Conservation (phyloP, 1,140 invertebrate genomes). For the Euura saliciscinereae region DNA sequence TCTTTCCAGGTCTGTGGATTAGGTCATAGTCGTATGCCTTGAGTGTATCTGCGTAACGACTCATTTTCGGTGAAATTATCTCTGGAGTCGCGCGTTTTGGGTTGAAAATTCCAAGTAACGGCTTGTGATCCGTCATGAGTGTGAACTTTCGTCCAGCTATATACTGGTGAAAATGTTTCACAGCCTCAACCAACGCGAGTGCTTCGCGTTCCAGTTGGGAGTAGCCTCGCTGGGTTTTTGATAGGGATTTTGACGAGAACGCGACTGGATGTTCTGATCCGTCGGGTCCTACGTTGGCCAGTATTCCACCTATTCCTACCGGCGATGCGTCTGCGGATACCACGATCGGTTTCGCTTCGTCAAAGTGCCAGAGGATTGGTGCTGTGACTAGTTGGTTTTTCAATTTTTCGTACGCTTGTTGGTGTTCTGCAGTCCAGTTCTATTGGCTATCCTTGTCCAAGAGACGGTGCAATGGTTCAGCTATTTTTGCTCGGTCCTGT, state of each 20-base stretch:
- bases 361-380: slow-evolving; percentile 35
- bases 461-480: slow-evolving; percentile 36
- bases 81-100: slow-evolving; percentile 22
- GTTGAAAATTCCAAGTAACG: slow-evolving; percentile 41
- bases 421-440: slow-evolving; percentile 38
- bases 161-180: slow-evolving; percentile 50
- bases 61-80: background rate
- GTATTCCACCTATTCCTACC: slow-evolving; percentile 43
- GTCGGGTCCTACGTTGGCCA: slow-evolving; percentile 38
- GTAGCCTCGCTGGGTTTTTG: slow-evolving; percentile 53
- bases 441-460: slow-evolving; percentile 32
- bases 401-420: slow-evolving; percentile 37
- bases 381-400: slow-evolving; percentile 27
- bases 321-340: slow-evolving; percentile 44
- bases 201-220: slow-evolving; percentile 58
- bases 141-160: slow-evolving; percentile 49
- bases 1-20: slow-evolving; percentile 10
- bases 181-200: slow-evolving; percentile 47
- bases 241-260: slow-evolving; percentile 41
- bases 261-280: slow-evolving; percentile 40
- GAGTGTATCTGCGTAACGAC: background rate
- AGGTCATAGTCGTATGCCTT: slow-evolving; percentile 14
- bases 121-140: slow-evolving; percentile 54
- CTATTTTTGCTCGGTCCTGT: slow-evolving; percentile 37
- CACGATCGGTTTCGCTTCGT: slow-evolving; percentile 32